Base-by-base conservation (phyloP, 1,140 invertebrate species). In the Myzus persicae region DNA sequence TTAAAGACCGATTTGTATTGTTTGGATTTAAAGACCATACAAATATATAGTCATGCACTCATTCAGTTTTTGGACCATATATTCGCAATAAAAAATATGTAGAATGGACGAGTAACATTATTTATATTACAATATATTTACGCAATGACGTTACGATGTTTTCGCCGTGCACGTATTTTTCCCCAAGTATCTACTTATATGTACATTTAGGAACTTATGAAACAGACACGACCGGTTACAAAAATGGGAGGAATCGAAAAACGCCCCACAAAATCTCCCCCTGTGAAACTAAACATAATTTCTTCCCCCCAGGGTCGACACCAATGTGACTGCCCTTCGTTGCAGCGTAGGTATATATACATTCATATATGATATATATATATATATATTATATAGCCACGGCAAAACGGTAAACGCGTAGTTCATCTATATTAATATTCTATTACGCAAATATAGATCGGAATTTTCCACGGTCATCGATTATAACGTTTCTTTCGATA, bases 221-320 rank as follows among this genome's bases (percentile, higher is more conserved):
- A 44, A 44, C 42, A 46, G 31, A 85, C 42, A 44, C 48, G 48
- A 89, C 88, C 36, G 48, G 48, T 54, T 76, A n/a, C 4, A 76
- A 89, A 89, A 38, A 89, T 36, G 88, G 88, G 88, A 89, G 46
- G 88, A 89, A 54, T 51, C 48, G 22, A 54, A 89, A 89, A 89
- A 51, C 88, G 88, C 88, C 88, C 48, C 9, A 24, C 48, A 51
- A 51, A 89, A 89, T 89, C 87, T 38, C n/a, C 8, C 46, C 46
- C 20, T 20, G 8, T 2, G 36, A 89, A 89, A 89, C 20, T 38
- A 89, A 26, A 48, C 31, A 48, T n/a, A 1, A 88, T 48, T 48
- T 51, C 46, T 36, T 87, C 36, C n/a, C 85, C 46, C 46, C 42
- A 14, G 82, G 40, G 22, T 40, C 1, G n/a, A 31, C 14, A 20